Evolutionary conservation across 1,140 invertebrate species (phyloP).

Genomic region (Procambarus virginalis): DNA sequence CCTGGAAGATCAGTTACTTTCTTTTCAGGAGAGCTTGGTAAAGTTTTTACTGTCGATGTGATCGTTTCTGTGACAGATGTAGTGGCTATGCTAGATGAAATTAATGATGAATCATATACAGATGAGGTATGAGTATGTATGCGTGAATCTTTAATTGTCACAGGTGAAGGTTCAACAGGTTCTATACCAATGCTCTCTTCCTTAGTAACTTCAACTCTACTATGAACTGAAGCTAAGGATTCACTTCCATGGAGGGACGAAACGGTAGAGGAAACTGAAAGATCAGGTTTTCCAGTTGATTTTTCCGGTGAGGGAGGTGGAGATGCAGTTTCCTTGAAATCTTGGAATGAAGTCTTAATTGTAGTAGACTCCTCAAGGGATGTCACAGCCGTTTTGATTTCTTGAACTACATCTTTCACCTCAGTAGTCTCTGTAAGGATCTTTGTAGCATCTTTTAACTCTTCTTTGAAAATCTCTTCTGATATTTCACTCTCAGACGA

Average conservation of each 20-base stretch:
- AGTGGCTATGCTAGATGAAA: conserved; percentile 6
- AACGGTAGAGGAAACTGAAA: conserved; percentile 28
- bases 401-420: conserved; percentile 53
- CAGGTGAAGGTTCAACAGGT: conserved; percentile 12
- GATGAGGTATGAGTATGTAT: conserved; percentile 35
- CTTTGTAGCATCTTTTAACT: conserved; percentile 12
- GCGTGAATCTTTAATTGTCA: conserved; percentile 19
- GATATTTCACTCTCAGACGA: conserved; percentile 48
- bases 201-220: neutral
- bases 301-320: conserved; percentile 61
- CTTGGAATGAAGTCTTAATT: conserved; percentile 57
- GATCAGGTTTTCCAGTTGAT: conserved; percentile 24
- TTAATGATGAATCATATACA: conserved; percentile 41
- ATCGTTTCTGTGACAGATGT: conserved; percentile 29
- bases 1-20: conserved; percentile 33
- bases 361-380: conserved; percentile 28
- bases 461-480: conserved; percentile 58
- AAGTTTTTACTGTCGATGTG: conserved; percentile 11
- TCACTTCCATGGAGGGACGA: conserved; percentile 45
- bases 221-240: conserved; percentile 31
- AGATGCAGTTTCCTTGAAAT: conserved; percentile 56
- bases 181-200: neutral
- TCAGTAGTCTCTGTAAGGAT: conserved; percentile 29
- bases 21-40: neutral
- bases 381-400: conserved; percentile 59